Evolutionary conservation across 2,888 invertebrate genomes (phyloP), one percentile per base, ranked within the genome.

Genomic region (Drosophila colorata): DNA sequence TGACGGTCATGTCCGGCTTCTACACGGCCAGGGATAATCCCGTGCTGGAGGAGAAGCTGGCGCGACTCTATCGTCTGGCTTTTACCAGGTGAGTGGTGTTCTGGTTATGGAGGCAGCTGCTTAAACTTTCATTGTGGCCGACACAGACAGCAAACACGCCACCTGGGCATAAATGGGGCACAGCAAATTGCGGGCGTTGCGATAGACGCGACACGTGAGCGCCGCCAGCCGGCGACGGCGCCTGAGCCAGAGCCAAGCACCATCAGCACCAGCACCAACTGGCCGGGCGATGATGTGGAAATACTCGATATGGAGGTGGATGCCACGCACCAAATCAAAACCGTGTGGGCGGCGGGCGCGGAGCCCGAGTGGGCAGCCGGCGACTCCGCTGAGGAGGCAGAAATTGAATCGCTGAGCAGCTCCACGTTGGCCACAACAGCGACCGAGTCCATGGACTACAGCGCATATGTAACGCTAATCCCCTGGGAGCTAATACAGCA

Each of bases 71-170:
- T 92, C 95, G 95, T 82, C 95, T 95, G 66, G 97, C 97, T 8
- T 97, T 97, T 90, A 94, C 95, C 68, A 95, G 97, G 96, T 95
- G 91, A 72, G 61, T n/a, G 8, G 18, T 6, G 4, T 37, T 14
- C 14, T 11, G 37, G 2, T 5, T 53, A 37, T 25, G 35, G 16
- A 25, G 16, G n/a, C 35, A 38, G 35, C 28, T 49, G n/a, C 4
- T 41, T 23, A 44, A 69, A 71, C 46, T 51, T 14, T 18, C 47
- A 58, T 44, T 55, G 57, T 33, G 48, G 31, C 31, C 35, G 64
- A 14, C 91, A 95, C 92, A 96, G 96, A 80, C 97, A 97, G 90
- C 97, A 97, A 92, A 96, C 96, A 88, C 94, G 94, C 60, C 97
- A 97, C 90, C 93, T 97, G 53, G 97, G 97, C 8, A 95, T 96